phyloP scores from a whole-genome alignment of 2,113 vertebrate species.

The Lanius collurio region DNA sequence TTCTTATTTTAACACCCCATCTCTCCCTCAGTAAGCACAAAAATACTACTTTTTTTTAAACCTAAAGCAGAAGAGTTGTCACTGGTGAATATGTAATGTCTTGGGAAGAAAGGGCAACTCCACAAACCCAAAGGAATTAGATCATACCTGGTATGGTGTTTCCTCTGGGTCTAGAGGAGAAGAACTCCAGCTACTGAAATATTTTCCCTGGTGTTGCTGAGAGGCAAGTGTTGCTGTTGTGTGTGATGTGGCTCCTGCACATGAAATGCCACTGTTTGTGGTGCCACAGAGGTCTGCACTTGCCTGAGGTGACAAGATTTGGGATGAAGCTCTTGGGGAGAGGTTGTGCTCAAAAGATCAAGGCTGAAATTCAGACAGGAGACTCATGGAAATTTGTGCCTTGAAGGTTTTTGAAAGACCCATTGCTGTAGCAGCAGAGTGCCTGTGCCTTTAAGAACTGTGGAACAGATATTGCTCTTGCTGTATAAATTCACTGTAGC shows the following conservation, averaged over 20 bases:
- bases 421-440: not conserved
- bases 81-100: not conserved
- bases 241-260: not conserved
- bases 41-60: not conserved
- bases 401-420: not conserved
- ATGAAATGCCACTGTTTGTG: rapidly evolving
- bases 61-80: not conserved
- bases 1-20: not conserved
- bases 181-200: not conserved
- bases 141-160: not conserved
- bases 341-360: not conserved
- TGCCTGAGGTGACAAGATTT: not conserved
- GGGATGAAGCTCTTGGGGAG: not conserved
- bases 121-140: not conserved
- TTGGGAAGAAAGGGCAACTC: not conserved
- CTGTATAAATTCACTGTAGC: not conserved
- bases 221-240: not conserved
- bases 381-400: not conserved
- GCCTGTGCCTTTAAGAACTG: not conserved
- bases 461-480: not conserved
- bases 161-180: not conserved
- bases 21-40: not conserved
- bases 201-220: not conserved
- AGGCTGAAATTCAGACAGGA: not conserved
- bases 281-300: not conserved